A percentile compares a stretch with the other conserved stretches of the same genome.
Conservation (phyloP, 2,113 vertebrate species). For the Hypanus sabinus region DNA sequence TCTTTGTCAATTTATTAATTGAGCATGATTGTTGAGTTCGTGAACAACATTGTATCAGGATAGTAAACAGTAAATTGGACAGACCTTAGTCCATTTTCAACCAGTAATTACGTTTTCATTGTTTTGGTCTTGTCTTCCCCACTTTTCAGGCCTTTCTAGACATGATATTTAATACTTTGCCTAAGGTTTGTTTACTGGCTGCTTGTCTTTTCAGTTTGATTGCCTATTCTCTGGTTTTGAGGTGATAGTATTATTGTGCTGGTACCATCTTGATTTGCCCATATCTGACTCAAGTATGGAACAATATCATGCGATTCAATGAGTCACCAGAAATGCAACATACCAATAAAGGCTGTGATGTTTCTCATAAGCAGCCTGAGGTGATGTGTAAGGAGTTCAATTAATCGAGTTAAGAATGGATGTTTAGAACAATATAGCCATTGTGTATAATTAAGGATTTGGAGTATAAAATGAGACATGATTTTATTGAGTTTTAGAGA, state of each 20-base stretch:
- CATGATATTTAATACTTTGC: background rate
- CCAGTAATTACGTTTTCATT: background rate
- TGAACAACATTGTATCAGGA: background rate
- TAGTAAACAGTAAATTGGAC: background rate
- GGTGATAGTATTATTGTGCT: background rate
- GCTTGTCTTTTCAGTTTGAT: background rate
- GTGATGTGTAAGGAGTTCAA: background rate
- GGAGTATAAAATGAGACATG: background rate
- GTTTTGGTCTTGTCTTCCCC: background rate
- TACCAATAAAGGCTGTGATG: background rate
- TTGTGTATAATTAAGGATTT: too few species aligned
- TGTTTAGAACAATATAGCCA: background rate
- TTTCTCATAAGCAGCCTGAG: background rate
- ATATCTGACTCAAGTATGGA: background rate
- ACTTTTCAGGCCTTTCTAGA: background rate
- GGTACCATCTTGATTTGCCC: background rate
- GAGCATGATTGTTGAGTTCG: background rate
- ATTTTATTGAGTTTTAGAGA: background rate
- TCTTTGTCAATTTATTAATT: background rate
- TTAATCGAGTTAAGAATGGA: background rate
- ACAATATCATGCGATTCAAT: background rate
- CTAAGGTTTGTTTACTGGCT: background rate
- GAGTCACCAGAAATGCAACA: background rate
- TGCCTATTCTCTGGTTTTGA: background rate
- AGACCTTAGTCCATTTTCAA: background rate